Evolutionary conservation across 2,888 invertebrate genomes (phyloP).

Genomic region (Linyphia triangularis): DNA sequence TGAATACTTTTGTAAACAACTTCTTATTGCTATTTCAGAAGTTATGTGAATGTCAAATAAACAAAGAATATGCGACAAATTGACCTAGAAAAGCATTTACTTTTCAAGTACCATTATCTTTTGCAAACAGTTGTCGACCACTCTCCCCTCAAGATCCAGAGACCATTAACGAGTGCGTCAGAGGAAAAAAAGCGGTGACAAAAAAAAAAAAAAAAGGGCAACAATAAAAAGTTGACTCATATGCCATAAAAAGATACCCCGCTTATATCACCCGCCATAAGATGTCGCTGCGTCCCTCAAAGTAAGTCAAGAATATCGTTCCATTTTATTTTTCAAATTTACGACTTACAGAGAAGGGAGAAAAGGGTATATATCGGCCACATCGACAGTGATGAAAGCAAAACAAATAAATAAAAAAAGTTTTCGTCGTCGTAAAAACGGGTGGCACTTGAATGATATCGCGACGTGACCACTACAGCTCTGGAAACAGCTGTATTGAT

Average conservation of each 20-base stretch:
- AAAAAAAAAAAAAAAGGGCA: too few species aligned
- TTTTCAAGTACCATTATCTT: not conserved
- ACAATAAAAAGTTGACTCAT: conserved; percentile 5
- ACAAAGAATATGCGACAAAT: not conserved
- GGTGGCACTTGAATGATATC: not conserved
- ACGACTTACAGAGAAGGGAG: not conserved
- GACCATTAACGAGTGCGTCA: not conserved
- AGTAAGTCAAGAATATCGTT: conserved; percentile 3
- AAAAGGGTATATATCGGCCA: not conserved
- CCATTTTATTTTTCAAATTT: conserved; percentile 7
- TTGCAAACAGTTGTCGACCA: not conserved
- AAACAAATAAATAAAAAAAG: not conserved
- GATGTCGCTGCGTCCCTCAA: not conserved
- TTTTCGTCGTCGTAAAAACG: not conserved
- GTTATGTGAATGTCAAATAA: too few species aligned
- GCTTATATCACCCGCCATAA: not conserved
- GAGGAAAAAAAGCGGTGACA: too few species aligned
- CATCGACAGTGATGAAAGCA: not conserved
- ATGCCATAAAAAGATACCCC: not conserved
- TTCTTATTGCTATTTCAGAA: too few species aligned
- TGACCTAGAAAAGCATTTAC: not conserved
- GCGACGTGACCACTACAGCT: not conserved
- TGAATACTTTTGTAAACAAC: too few species aligned
- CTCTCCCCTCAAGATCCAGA: not conserved
- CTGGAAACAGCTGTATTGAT: not conserved